Evolutionary conservation across 1,140 invertebrate species (phyloP).

Genomic region (Uloborus diversus): DNA sequence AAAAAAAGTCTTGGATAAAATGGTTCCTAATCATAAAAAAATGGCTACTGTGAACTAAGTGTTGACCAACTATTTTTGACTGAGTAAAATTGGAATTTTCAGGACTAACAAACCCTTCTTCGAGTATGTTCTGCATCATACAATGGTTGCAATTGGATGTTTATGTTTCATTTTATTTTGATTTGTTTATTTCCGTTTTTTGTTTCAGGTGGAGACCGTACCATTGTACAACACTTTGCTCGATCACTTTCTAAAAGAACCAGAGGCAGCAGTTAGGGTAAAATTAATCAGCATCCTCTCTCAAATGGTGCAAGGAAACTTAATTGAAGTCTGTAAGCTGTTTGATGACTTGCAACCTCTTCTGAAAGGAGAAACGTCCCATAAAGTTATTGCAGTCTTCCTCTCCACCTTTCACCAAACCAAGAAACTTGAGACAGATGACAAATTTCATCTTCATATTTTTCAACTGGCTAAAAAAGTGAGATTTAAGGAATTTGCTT

Average conservation of each 20-base stretch:
- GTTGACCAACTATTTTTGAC: too few relatives aligned
- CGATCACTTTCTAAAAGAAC: slow-evolving; percentile 67
- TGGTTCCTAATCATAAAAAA: too few relatives aligned
- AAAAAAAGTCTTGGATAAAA: too few relatives aligned
- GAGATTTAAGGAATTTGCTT: slow-evolving; percentile 60
- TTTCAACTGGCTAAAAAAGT: slow-evolving; percentile 64
- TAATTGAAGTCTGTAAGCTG: slow-evolving; percentile 64
- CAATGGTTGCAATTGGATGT: too few relatives aligned
- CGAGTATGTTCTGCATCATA: too few relatives aligned
- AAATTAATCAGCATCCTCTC: slow-evolving; percentile 80
- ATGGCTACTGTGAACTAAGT: too few relatives aligned
- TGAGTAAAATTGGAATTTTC: too few relatives aligned
- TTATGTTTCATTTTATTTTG: too few relatives aligned
- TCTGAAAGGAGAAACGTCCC: slow-evolving; percentile 80
- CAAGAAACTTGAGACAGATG: slow-evolving; percentile 65
- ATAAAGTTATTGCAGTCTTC: slow-evolving; percentile 82
- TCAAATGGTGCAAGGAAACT: slow-evolving; percentile 71
- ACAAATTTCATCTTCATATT: slow-evolving; percentile 64
- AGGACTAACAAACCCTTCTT: too few relatives aligned
- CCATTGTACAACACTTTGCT: slow-evolving; percentile 56
- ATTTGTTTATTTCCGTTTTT: slow-evolving; percentile 50
- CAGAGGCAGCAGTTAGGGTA: slow-evolving; percentile 79
- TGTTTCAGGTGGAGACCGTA: slow-evolving; percentile 67
- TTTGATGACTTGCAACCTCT: slow-evolving; percentile 80
- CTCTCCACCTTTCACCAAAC: slow-evolving; percentile 76